Conservation (phyloP, 2,113 vertebrate species). For the Megatriorchis doriae region DNA sequence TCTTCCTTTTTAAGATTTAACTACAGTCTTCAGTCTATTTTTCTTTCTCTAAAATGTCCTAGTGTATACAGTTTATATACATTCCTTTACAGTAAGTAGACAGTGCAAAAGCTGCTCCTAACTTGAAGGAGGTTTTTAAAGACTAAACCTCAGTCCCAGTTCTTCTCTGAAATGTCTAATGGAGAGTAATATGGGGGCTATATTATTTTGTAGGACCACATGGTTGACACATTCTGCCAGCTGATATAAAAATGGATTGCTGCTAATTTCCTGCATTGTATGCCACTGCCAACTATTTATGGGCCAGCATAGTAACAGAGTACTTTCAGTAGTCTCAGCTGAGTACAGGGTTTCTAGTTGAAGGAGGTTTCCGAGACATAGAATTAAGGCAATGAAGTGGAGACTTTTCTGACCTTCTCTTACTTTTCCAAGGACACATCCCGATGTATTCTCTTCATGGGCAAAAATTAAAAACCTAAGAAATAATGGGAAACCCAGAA, state of each 20-base stretch:
- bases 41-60: neutral
- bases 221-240: neutral
- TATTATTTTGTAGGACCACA: neutral
- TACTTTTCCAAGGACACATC: neutral
- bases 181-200: neutral
- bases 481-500: neutral
- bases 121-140: neutral
- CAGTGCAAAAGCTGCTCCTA: neutral
- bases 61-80: neutral
- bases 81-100: neutral
- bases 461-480: neutral
- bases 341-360: neutral
- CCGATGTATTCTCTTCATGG: fast-evolving
- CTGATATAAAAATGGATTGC: neutral
- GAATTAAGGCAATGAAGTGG: neutral
- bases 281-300: neutral
- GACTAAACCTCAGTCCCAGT: neutral
- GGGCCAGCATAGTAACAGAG: neutral
- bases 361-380: neutral
- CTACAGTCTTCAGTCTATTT: neutral
- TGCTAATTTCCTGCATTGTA: neutral
- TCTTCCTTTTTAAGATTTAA: neutral
- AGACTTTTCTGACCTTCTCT: neutral
- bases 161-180: neutral
- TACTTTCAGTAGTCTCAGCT: neutral